Percentiles rank a stretch among this genome's conserved stretches.
phyloP scores from a whole-genome alignment of 2,888 invertebrate genomes.

The Leptura quadrifasciata region DNA sequence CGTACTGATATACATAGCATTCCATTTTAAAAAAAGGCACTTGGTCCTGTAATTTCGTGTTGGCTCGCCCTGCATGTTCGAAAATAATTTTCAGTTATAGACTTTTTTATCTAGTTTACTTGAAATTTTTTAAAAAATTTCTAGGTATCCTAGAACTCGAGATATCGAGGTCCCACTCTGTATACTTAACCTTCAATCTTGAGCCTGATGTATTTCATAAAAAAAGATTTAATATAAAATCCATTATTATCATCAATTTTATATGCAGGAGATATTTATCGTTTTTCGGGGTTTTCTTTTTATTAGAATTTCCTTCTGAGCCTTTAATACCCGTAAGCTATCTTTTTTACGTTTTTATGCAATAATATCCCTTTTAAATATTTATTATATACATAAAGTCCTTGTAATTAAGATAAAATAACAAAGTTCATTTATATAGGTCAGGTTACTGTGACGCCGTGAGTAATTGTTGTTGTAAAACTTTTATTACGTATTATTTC shows the following conservation, averaged over 20 bases:
- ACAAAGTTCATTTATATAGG: not conserved
- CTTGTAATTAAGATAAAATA: not conserved
- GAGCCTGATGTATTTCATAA: not conserved
- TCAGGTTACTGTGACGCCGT: not conserved
- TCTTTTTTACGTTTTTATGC: not conserved
- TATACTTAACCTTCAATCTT: not conserved
- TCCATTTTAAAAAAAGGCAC: too few species aligned
- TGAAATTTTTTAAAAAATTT: too few species aligned
- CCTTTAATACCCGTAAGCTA: not conserved
- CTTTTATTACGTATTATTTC: not conserved
- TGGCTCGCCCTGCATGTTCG: too few species aligned
- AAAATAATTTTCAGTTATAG: too few species aligned
- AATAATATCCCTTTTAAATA: not conserved
- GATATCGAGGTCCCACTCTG: too few species aligned
- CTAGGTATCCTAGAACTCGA: too few species aligned
- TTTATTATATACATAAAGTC: not conserved
- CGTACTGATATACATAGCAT: too few species aligned
- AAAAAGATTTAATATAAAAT: not conserved
- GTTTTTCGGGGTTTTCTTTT: not conserved
- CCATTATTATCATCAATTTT: not conserved
- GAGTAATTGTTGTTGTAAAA: not conserved
- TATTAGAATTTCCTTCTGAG: conserved; percentile 7
- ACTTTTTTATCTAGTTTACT: too few species aligned
- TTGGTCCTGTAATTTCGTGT: too few species aligned
- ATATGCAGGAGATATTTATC: not conserved